Conservation (phyloP, 2,888 invertebrate genomes). For the Brenthis daphne region DNA sequence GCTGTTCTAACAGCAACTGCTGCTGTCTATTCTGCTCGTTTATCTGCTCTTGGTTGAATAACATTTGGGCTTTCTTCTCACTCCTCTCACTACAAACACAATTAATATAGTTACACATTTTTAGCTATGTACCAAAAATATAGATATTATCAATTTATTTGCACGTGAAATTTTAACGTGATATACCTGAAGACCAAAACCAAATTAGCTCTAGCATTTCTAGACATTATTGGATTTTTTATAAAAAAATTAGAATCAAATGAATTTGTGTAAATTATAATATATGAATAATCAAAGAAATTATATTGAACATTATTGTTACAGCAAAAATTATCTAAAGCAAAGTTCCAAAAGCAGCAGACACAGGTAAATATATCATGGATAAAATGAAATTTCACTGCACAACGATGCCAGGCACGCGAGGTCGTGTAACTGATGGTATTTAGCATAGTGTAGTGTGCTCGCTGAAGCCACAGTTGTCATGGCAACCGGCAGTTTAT, state of each 20-base stretch:
- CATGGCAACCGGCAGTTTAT: conserved; percentile 43
- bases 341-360: conserved; percentile 3
- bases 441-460: conserved; percentile 40
- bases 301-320: neutral
- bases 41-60: conserved; percentile 83
- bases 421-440: conserved; percentile 39
- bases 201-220: conserved; percentile 10
- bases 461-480: conserved; percentile 43
- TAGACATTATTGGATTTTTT: conserved; percentile 7
- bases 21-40: conserved; percentile 79
- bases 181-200: conserved; percentile 21
- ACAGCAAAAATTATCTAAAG: neutral
- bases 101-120: neutral
- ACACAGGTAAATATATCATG: conserved; percentile 25
- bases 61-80: conserved; percentile 83
- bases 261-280: neutral
- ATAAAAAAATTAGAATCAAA: neutral
- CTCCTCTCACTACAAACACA: conserved; percentile 77
- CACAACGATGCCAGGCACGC: conserved; percentile 38
- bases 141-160: neutral
- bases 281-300: neutral
- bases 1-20: conserved; percentile 72
- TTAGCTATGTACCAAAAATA: no score
- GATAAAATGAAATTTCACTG: conserved; percentile 27
- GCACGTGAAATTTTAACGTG: neutral